Evolutionary conservation across 2,113 vertebrate species (phyloP), one percentile per base, ranked within the genome.

Genomic region (Turdus rufiventris): DNA sequence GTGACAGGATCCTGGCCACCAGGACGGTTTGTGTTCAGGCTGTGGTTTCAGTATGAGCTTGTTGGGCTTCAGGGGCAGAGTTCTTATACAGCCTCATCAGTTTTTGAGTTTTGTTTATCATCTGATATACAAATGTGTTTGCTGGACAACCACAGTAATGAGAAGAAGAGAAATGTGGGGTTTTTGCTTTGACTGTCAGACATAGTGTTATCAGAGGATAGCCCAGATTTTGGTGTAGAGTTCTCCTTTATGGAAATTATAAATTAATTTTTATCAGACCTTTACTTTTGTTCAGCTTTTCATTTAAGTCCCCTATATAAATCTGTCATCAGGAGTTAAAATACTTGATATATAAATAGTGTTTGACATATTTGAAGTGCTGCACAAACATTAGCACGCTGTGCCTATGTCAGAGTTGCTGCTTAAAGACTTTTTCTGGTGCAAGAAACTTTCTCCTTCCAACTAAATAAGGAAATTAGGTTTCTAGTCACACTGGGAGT

Each of bases 391-490:
- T 28, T 9, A 76, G 31, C 10, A 17, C 2, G 0, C 2, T 67
- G 62, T 83, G 21, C 61, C 21, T 33, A 0, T 70, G 47, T 63
- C 29, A 20, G 67, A 85, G 47, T 20, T 61, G 65, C 68, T 88
- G 23, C 75, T 82, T 45, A 13, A 63, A 63, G 75, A 50, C 42
- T 56, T 85, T 33, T 68, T 85, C 60, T 88, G 74, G 65, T 43
- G 17, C 68, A 77, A 54, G 76, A 67, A 53, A 11, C 63, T 92
- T 91, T 91, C 20, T 87, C 50, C 74, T 89, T 85, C 29, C 63
- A 86, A 25, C 85, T 94, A 90, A 96, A 92, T 66, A 79, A 51
- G 85, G 88, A 95, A 96, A 95, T 90, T 19, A 91, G 82, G 90
- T 88, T 93, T 83, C 54, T 70, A 77, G 75, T 88, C 88, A 54